These are phyloP conservation scores for Babyrousa celebensis DNA, from an alignment of 2,797 vertebrate genomes.

Conservation along the genomic window DNA sequence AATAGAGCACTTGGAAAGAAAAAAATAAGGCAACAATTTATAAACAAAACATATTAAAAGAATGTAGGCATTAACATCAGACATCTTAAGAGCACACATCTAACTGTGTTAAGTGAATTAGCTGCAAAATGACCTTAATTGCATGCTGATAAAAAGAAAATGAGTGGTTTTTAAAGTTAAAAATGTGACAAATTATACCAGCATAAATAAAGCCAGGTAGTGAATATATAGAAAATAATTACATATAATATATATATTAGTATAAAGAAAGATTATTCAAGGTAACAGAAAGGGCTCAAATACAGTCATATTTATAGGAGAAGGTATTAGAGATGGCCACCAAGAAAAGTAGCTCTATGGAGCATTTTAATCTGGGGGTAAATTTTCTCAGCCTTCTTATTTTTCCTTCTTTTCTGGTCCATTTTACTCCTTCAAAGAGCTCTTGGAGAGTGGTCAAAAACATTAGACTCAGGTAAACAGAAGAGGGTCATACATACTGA, in stretches of 20 bases:
- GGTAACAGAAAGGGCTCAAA: neutral
- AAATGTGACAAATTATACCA: conserved; percentile 31
- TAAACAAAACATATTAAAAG: neutral
- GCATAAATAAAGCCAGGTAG: neutral
- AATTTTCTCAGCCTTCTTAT: neutral
- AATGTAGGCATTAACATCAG: neutral
- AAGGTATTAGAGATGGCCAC: neutral
- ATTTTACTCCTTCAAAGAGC: neutral
- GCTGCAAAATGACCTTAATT: neutral
- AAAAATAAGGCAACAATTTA: neutral
- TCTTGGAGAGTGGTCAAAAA: neutral
- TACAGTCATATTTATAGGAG: neutral
- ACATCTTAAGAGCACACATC: neutral
- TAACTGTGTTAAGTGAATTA: conserved; percentile 19
- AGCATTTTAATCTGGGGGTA: neutral
- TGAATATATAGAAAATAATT: neutral
- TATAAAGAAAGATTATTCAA: neutral
- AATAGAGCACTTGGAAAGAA: neutral
- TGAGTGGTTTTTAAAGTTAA: conserved; percentile 41
- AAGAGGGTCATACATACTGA: neutral
- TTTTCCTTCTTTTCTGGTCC: neutral
- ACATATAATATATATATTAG: neutral
- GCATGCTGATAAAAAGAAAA: neutral
- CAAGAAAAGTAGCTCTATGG: neutral
- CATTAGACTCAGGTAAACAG: neutral